These are phyloP conservation scores for Drosophila ananassae DNA, from an alignment of 1,140 invertebrate genomes.

Conservation along the genomic window DNA sequence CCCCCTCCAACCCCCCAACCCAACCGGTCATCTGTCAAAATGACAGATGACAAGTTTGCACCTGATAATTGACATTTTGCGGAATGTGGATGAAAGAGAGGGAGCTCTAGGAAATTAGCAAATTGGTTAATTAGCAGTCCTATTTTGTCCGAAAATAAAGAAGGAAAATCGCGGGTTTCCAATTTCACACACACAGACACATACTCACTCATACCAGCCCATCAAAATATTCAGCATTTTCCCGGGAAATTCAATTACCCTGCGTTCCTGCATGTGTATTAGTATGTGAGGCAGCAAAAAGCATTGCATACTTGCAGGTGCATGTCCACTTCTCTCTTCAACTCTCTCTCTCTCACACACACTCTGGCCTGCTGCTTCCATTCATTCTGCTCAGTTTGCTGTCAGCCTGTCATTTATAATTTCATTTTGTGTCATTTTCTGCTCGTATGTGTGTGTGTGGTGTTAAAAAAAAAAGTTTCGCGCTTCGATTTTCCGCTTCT, in stretches of 20 bases:
- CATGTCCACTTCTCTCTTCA: constrained; percentile 7
- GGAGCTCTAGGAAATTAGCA: not conserved
- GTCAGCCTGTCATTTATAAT: constrained; percentile 52
- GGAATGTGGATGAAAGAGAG: not conserved
- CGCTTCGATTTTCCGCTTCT: constrained; percentile 18
- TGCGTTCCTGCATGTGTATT: constrained; percentile 4
- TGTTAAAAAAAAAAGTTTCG: constrained; percentile 1
- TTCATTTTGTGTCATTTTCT: constrained; percentile 29
- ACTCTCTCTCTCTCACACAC: constrained; percentile 1
- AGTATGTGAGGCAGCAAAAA: constrained; percentile 9
- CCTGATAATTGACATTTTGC: not conserved
- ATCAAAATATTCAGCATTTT: not conserved
- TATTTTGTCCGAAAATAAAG: not conserved
- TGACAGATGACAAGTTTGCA: not conserved
- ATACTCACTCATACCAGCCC: too few species aligned
- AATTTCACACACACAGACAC: not conserved
- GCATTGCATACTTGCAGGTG: constrained; percentile 49
- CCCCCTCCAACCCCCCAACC: too few species aligned
- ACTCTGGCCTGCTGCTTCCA: not conserved
- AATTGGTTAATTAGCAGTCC: not conserved
- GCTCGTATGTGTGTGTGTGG: not conserved
- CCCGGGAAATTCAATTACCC: constrained; percentile 42
- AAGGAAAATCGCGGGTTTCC: constrained; percentile 31
- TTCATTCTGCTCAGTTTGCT: constrained; percentile 4
- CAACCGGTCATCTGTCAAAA: too few species aligned